These are phyloP conservation scores for Epistrophe eligans DNA, from an alignment of 2,888 invertebrate species.

Conservation along the genomic window DNA sequence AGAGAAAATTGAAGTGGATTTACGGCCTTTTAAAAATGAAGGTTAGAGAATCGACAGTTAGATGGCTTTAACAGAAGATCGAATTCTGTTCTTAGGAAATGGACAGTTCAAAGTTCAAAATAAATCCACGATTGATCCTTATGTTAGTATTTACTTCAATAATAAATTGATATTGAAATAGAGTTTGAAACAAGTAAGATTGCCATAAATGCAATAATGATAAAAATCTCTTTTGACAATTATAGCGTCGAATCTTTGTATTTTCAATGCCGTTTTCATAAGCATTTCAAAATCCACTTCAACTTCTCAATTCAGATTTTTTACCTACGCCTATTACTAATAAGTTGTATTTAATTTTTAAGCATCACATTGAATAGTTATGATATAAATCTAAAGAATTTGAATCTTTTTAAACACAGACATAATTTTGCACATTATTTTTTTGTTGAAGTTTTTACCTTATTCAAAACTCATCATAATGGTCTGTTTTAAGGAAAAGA, in stretches of 20 bases:
- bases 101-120: background rate
- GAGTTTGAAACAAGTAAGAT: background rate
- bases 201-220: background rate
- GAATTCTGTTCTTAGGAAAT: background rate
- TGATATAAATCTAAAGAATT: conserved; percentile 4
- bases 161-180: background rate
- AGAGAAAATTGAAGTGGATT: conserved; percentile 45
- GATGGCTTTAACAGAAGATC: background rate
- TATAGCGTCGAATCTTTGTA: background rate
- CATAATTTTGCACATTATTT: conserved; percentile 47
- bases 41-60: background rate
- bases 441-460: conserved; percentile 81
- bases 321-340: conserved; percentile 8
- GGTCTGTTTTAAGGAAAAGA: conserved; percentile 84
- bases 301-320: conserved; percentile 13
- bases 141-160: background rate
- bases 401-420: conserved; percentile 30
- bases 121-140: background rate
- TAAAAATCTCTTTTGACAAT: background rate
- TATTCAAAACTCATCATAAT: conserved; percentile 83
- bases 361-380: background rate
- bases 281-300: conserved; percentile 42
- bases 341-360: background rate
- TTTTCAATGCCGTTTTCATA: background rate
- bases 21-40: background rate